A percentile compares a stretch with the other conserved stretches of the same genome.
These are phyloP conservation scores for Sinocyclocheilus maitianheensis DNA, from an alignment of 2,113 vertebrate genomes.

Conservation along the genomic window DNA sequence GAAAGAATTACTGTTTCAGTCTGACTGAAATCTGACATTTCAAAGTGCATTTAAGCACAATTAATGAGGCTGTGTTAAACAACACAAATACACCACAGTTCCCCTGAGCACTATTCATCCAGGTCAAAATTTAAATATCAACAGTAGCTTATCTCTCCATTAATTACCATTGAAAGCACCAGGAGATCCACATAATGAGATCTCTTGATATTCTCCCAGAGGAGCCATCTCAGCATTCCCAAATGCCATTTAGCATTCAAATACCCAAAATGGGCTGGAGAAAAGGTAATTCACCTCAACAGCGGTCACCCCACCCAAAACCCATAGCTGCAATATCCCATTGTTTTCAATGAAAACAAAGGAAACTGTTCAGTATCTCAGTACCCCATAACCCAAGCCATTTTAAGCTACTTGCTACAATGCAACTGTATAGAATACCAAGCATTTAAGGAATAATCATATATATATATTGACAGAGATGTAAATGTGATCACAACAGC, in stretches of 20 bases:
- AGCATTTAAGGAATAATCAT: background rate
- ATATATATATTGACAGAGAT: background rate
- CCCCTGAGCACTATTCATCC: conserved; percentile 18
- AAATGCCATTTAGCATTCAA: conserved; percentile 29
- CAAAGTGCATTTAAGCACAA: background rate
- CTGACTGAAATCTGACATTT: background rate
- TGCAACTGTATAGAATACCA: background rate
- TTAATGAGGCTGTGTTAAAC: background rate
- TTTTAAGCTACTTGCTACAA: background rate
- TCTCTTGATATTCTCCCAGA: conserved; percentile 35
- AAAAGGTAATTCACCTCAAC: conserved; percentile 44
- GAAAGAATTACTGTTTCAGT: background rate
- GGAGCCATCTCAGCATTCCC: conserved; percentile 43
- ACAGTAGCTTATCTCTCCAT: conserved; percentile 42
- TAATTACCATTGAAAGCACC: conserved; percentile 50
- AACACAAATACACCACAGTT: background rate
- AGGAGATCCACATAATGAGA: conserved; percentile 39
- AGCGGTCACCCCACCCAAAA: background rate
- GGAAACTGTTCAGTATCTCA: conserved; percentile 27
- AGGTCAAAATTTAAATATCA: conserved; percentile 45
- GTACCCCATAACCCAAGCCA: background rate
- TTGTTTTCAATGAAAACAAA: conserved; percentile 36
- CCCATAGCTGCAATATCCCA: conserved; percentile 14
- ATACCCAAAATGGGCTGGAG: conserved; percentile 24
- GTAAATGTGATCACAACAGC: background rate